Evolutionary conservation across 2,113 vertebrate species (phyloP).

Genomic region (Brachionichthys hirsutus): DNA sequence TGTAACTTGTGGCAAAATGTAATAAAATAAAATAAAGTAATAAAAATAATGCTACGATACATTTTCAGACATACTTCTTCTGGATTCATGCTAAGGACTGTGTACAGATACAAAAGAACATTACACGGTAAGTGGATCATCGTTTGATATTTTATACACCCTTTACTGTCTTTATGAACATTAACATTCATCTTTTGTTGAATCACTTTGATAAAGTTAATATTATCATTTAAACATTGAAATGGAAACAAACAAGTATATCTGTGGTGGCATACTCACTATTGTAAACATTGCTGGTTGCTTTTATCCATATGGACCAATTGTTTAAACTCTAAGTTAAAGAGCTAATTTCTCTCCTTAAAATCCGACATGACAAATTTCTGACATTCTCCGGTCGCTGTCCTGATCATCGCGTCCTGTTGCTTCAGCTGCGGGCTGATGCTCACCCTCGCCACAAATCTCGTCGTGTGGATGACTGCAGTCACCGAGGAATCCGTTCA

Average conservation of each 20-base stretch:
- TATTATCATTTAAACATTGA: no score
- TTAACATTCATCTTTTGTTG: no score
- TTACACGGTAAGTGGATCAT: conserved; percentile 79
- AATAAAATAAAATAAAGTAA: no score
- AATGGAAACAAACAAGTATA: background rate
- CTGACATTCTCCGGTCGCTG: background rate
- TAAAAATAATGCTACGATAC: background rate
- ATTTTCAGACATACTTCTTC: conserved; percentile 89
- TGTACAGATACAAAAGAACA: conserved; percentile 83
- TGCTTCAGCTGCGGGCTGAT: conserved; percentile 87
- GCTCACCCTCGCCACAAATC: conserved; percentile 89
- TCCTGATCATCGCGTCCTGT: background rate
- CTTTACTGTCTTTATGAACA: no score
- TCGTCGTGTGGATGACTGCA: conserved; percentile 89
- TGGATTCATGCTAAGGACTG: conserved; percentile 92
- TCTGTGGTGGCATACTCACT: no score
- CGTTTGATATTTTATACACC: no score
- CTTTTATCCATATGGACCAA: background rate
- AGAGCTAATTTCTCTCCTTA: background rate
- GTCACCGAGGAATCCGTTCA: conserved; percentile 93
- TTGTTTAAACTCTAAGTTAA: background rate
- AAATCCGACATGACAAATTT: background rate
- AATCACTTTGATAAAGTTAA: no score
- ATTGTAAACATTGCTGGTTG: no score
- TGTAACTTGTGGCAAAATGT: background rate